Conservation (phyloP, 1,140 invertebrate species). For the Tetragnatha versicolor region DNA sequence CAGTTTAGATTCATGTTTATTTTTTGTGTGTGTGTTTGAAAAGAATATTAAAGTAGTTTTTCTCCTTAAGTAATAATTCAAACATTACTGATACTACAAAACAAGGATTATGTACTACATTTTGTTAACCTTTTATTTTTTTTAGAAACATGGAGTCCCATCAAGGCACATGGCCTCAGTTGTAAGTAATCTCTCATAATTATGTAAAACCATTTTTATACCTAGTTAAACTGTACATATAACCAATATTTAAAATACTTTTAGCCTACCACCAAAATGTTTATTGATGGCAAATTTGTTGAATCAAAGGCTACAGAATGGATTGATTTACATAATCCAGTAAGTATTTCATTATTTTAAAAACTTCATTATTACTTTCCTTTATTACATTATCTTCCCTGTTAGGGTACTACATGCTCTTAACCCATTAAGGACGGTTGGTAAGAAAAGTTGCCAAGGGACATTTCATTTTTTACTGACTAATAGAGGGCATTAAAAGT, state of each 20-base stretch:
- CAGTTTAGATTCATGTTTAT: too few relatives aligned
- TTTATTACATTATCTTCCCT: background rate
- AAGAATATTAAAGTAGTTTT: too few relatives aligned
- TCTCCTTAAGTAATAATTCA: too few relatives aligned
- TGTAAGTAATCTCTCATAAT: background rate
- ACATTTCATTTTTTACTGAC: too few relatives aligned
- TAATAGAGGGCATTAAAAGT: too few relatives aligned
- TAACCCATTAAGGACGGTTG: too few relatives aligned
- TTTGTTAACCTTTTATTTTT: background rate
- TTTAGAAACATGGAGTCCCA: constrained; percentile 20
- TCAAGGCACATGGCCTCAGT: constrained; percentile 20
- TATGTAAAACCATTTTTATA: background rate
- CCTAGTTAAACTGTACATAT: background rate
- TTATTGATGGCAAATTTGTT: constrained; percentile 93
- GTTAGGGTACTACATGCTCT: background rate
- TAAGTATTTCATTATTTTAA: constrained; percentile 66
- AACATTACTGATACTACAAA: too few relatives aligned
- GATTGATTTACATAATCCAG: constrained; percentile 93
- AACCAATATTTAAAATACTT: constrained; percentile 6
- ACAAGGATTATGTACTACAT: too few relatives aligned
- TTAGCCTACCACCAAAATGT: constrained; percentile 79
- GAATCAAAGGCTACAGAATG: constrained; percentile 92
- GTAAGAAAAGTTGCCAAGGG: too few relatives aligned
- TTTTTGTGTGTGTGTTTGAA: too few relatives aligned
- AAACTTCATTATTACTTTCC: background rate